These are phyloP conservation scores for Catharus ustulatus DNA, from an alignment of 2,797 vertebrate genomes.

Conservation along the genomic window DNA sequence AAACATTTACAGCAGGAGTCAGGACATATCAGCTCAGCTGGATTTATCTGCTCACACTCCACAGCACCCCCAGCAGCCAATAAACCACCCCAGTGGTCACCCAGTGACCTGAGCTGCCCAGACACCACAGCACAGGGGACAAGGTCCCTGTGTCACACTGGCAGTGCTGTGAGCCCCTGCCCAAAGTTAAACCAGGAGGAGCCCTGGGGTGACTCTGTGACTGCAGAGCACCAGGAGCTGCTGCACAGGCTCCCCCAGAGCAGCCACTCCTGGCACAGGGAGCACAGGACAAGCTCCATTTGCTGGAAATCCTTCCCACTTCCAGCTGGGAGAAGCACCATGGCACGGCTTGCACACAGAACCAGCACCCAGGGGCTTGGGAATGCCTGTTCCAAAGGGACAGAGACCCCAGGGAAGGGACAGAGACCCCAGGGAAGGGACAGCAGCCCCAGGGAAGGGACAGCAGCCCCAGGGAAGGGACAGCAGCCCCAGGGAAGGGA, in stretches of 20 bases:
- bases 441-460: neutral
- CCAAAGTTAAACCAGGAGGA: rapidly evolving
- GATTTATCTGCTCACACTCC: neutral
- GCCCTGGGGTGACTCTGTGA: neutral
- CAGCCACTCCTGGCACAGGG: neutral
- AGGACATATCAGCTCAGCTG: neutral
- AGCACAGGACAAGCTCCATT: neutral
- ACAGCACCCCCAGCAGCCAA: neutral
- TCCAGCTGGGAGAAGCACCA: neutral
- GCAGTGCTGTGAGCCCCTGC: neutral
- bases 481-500: neutral
- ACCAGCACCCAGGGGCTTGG: neutral
- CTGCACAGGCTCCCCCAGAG: neutral
- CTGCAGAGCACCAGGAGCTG: neutral
- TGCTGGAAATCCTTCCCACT: neutral
- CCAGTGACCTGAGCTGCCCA: rapidly evolving
- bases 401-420: neutral
- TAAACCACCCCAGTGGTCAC: neutral
- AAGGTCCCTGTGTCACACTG: neutral
- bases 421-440: neutral
- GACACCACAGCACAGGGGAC: neutral
- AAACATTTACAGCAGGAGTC: neutral
- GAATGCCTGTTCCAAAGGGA: neutral
- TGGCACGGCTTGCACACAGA: neutral
- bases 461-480: neutral